Percentiles rank a stretch among this genome's conserved stretches.
These are phyloP conservation scores for Drepanosiphum platanoidis DNA, from an alignment of 2,888 invertebrate genomes.

Conservation along the genomic window DNA sequence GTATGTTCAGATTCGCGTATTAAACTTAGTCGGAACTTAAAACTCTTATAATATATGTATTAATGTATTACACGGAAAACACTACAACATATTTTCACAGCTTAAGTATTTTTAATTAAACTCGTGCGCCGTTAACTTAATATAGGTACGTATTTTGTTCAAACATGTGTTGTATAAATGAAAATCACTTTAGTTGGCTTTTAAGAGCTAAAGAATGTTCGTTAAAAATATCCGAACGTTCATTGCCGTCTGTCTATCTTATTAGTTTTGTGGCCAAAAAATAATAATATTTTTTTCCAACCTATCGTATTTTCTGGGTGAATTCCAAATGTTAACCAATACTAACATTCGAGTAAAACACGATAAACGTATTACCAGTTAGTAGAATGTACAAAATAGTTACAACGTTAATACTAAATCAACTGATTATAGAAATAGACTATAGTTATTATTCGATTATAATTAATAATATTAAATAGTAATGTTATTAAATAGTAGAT, in stretches of 20 bases:
- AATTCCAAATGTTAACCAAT: background rate
- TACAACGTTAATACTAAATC: background rate
- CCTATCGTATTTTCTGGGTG: slow-evolving; percentile 3
- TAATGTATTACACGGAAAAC: background rate
- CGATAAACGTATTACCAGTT: background rate
- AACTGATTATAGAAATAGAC: no score
- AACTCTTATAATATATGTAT: background rate
- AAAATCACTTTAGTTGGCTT: background rate
- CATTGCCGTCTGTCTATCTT: background rate
- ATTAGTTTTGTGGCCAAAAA: slow-evolving; percentile 3
- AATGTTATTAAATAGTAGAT: no score
- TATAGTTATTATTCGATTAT: no score
- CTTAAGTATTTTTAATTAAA: background rate
- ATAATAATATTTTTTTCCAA: slow-evolving; percentile 1
- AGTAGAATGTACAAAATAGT: background rate
- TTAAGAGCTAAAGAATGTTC: slow-evolving; percentile 2
- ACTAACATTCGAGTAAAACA: background rate
- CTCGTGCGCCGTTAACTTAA: background rate
- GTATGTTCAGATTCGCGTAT: background rate
- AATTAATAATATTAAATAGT: no score
- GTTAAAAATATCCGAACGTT: slow-evolving; percentile 29
- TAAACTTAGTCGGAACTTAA: background rate
- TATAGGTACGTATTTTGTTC: background rate
- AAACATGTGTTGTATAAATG: background rate
- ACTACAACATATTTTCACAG: background rate